Evolutionary conservation across 2,797 vertebrate genomes (phyloP), one percentile per base, ranked within the genome.

Genomic region (Petrocephalus sullivani): DNA sequence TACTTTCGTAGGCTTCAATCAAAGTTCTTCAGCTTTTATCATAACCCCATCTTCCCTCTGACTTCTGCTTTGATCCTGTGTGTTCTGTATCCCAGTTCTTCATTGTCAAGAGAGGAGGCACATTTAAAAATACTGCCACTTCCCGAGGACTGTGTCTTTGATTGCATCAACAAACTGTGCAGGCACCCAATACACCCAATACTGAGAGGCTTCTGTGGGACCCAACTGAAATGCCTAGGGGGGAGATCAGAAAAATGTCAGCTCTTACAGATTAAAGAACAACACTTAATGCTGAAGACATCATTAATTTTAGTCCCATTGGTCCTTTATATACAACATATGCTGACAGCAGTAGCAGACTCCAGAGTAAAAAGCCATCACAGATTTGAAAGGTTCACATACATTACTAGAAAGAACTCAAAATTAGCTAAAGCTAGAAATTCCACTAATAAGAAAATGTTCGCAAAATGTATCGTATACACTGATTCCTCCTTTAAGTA

Each of bases 51-150:
- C 91, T 95, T 95, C 95, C 91, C 92, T 60, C 92, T 92, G 2
- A 19, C 85, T 91, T 93, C 92, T 90, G 83, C 96, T 94, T 95
- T 95, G 92, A 93, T 75, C 92, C 92, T 91, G 92, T 92, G 90
- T 94, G 91, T 85, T 93, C 91, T 92, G 91, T 93, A 96, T 96
- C 96, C 95, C 96, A 96, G 96, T 97, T 95, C 95, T 96, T 97
- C 97, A 95, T 94, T 96, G 96, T 97, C 96, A 97, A 96, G 97
- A 96, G 96, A 95, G 96, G 97, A 97, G 97, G 97, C 98, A 98
- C 97, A 96, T 98, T 97, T 99, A 99, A 97, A 99, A 99, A 97
- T 98, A 99, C 97, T 99, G 98, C 98, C 98, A 99, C 95, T 99
- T 99, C 86, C 98, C 98, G 93, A 99, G 97, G 95, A 99, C 98